Evolutionary conservation across 64 coral and sea anemone species (phyloP), one percentile per base, ranked within the genome.

Genomic region (Acropora yongei): DNA sequence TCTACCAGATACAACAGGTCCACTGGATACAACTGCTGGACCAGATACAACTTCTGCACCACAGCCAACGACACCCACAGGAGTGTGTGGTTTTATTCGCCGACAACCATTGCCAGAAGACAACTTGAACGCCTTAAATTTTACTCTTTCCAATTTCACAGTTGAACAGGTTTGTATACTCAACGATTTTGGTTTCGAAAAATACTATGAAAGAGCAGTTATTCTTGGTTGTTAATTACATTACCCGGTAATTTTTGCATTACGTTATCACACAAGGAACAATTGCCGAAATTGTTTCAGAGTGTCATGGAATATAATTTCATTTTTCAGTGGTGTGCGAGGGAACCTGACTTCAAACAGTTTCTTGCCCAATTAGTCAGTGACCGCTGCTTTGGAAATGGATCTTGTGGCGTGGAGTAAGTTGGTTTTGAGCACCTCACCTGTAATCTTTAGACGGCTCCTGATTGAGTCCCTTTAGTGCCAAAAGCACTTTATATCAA

Each of bases 141-240:
- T 83, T 2, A 3, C 41, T 3, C 44, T 68, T 44, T 0, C 3
- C 44, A 60, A 46, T 42, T 8, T 67, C 60, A 83, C 57, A 17
- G 44, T 83, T 68, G 12, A 11, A 83, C 4, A 83, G 80, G 80
- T 83, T 67, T 83, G 80, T 46, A 8, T n/a, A n/a, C 68, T 83
- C 12, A 0, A 11, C 14, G 58, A 7, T 12, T 11, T 63, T 63
- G 6, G 8, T 12, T 11, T 2, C 14, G 9, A 11, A 63, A 63
- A 9, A 7, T 2, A 13, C 2, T 11, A 12, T 63, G 8, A 53
- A 53, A n/a, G n/a, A n/a, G n/a, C n/a, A n/a, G n/a, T n/a, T n/a
- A n/a, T n/a, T n/a, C n/a, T n/a, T n/a, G n/a, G n/a, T n/a, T n/a
- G n/a, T n/a, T n/a, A n/a, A n/a, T n/a, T n/a, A n/a, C n/a, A n/a